These are phyloP conservation scores for Etia nguti DNA, from an alignment of 2,113 vertebrate species.

Conservation along the genomic window DNA sequence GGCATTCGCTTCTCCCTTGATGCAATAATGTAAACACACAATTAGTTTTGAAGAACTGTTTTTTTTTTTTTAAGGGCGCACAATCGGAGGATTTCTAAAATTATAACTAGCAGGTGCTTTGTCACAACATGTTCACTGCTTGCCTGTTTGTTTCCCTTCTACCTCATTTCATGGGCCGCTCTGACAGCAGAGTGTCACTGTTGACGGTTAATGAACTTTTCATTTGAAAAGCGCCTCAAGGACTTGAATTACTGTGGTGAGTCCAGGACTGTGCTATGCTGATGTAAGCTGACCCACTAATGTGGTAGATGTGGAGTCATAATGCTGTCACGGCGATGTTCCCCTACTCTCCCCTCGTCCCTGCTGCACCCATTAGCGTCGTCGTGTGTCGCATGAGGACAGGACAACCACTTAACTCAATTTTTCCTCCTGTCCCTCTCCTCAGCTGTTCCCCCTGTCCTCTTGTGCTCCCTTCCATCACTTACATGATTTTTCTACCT, in stretches of 20 bases:
- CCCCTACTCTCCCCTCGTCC: background rate
- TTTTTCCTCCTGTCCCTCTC: conserved; percentile 30
- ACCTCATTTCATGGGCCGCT: background rate
- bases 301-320: background rate
- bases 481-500: background rate
- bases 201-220: conserved; percentile 23
- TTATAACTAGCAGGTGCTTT: background rate
- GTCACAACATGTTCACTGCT: background rate
- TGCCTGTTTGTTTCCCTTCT: background rate
- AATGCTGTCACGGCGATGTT: conserved; percentile 1
- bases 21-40: background rate
- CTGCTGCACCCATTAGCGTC: conserved; percentile 24
- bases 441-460: background rate
- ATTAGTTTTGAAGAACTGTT: background rate
- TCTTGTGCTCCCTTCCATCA: background rate
- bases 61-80: background rate
- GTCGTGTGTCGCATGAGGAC: background rate
- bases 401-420: conserved; percentile 40
- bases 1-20: background rate
- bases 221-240: conserved; percentile 25
- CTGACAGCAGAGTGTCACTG: background rate
- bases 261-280: background rate
- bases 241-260: background rate
- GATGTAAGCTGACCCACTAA: conserved; percentile 11
- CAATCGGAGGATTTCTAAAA: background rate